Base-by-base conservation (phyloP, 2,888 invertebrate genomes). In the Diarsia rubi region DNA sequence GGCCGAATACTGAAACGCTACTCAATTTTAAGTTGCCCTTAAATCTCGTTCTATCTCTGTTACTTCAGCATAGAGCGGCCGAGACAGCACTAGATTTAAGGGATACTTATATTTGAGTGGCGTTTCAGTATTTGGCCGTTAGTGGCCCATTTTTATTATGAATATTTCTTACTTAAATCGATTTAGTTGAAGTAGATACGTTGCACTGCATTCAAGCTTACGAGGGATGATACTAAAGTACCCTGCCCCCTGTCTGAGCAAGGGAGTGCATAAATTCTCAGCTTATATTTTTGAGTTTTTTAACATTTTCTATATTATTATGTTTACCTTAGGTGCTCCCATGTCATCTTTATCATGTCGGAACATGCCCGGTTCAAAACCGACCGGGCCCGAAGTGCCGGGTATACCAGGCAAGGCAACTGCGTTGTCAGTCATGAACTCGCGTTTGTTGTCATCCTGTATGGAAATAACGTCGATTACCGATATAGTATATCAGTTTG, bases 331-430 rank as follows among this genome's bases (percentile, higher is more conserved):
- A 69, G 95, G 94, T 9, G 91, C 93, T 6, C 93, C 95, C 84
- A 94, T 85, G 59, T 96, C 95, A 45, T 97, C 97, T 62, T 95
- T 95, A 80, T 97, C 97, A 16, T 97, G 97, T 81, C 97, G 97
- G 91, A 98, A 98, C 98, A 98, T 98, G 73, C 98, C 98, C 0
- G 98, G 98, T 88, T 98, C 98, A 91, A 98, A 98, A 44, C 98
- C 98, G 45, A 98, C 97, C 0, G 98, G 98, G 0, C 98, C 98
- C 11, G 97, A 97, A 1, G 94, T 86, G 8, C 97, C 98, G 85
- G 97, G 97, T 11, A 98, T 97, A 21, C 98, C 98, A 2, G 98
- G 98, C 69, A 98, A 93, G 0, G 98, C 97, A 21, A 97, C 98
- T 0, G 98, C 98, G 93, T 98, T 98, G 89, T 98, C 98, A 0